Percentiles rank a stretch among this genome's conserved stretches.
These are phyloP conservation scores for Apostichopus japonicus DNA, from an alignment of 35 echinoderm and acorn worm species.

Conservation along the genomic window DNA sequence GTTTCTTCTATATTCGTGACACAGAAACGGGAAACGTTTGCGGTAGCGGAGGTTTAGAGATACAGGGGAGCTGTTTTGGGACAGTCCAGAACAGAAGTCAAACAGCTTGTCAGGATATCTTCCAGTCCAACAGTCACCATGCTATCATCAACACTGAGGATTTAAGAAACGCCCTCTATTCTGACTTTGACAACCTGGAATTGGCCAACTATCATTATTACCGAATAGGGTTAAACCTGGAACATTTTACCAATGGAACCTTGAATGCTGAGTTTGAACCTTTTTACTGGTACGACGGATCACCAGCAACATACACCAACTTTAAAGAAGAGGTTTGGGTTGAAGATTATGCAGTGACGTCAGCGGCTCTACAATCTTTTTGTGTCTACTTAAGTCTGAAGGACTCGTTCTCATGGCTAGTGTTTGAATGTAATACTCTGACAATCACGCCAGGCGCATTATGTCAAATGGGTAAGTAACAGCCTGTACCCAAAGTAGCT, in stretches of 20 bases:
- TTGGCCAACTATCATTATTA: background rate
- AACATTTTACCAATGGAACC: background rate
- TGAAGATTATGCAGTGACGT: background rate
- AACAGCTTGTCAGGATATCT: background rate
- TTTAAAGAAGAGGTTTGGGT: background rate
- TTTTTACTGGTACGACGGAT: background rate
- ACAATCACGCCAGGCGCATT: background rate
- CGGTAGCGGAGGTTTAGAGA: background rate
- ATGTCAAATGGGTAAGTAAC: background rate
- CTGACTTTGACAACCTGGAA: background rate
- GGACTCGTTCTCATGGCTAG: background rate
- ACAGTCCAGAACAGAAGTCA: background rate
- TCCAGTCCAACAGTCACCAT: background rate
- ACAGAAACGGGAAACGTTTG: background rate
- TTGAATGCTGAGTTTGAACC: background rate
- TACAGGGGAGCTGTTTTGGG: background rate
- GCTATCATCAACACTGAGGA: background rate
- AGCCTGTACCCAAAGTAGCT: no score
- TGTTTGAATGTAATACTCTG: background rate
- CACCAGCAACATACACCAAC: background rate
- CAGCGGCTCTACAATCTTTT: background rate
- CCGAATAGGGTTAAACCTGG: background rate
- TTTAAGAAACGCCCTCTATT: background rate
- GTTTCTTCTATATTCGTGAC: background rate
- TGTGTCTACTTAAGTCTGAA: background rate